These are phyloP conservation scores for Trimorus sp. DNA, from an alignment of 2,888 invertebrate species.

Conservation along the genomic window DNA sequence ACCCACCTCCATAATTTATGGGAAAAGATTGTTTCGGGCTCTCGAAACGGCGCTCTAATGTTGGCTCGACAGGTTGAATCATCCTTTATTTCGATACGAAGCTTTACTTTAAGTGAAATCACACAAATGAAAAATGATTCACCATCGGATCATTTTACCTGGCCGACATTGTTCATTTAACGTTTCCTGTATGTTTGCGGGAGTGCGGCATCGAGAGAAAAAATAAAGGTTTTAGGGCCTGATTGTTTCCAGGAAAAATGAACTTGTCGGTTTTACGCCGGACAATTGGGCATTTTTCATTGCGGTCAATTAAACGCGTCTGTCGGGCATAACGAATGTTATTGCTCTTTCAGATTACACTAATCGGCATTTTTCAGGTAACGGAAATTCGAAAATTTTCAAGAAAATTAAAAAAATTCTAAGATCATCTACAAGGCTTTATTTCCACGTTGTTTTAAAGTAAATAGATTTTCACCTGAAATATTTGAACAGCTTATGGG, in stretches of 20 bases:
- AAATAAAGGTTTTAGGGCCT: conserved; percentile 54
- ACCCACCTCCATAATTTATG: conserved; percentile 43
- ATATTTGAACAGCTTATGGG: too few species aligned
- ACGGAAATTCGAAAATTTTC: too few species aligned
- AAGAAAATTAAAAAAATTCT: too few species aligned
- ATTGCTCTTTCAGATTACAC: conserved; percentile 42
- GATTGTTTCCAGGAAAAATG: conserved; percentile 59
- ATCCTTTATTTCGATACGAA: conserved; percentile 55
- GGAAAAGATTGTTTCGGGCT: conserved; percentile 36
- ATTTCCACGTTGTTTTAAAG: neutral
- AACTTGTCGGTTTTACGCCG: conserved; percentile 35
- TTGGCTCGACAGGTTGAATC: conserved; percentile 49
- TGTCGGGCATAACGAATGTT: conserved; percentile 50
- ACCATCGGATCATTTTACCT: conserved; percentile 52
- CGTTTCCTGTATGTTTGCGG: conserved; percentile 41
- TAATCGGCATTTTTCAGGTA: conserved; percentile 1
- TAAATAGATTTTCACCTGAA: too few species aligned
- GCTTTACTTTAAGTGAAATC: conserved; percentile 57
- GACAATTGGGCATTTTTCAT: conserved; percentile 57
- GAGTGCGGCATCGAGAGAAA: neutral
- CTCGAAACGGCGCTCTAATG: conserved; percentile 23
- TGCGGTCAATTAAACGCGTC: conserved; percentile 56
- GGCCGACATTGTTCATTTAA: conserved; percentile 53
- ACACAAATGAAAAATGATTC: conserved; percentile 61
- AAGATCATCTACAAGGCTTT: too few species aligned